These are phyloP conservation scores for Chlorodrepanis virens DNA, from an alignment of 2,113 vertebrate genomes.

Conservation along the genomic window DNA sequence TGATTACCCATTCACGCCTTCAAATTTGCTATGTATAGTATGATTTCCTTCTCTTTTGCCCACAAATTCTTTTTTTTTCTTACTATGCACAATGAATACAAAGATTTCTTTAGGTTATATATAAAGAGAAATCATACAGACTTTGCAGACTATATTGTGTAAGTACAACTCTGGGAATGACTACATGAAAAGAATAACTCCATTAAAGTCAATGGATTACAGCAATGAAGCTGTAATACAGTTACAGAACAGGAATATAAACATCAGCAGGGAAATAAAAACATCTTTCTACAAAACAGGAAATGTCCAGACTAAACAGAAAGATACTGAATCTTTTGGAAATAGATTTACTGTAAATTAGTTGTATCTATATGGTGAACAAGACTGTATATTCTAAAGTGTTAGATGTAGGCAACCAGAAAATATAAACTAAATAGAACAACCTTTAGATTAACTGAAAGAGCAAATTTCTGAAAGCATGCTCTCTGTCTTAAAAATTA, in stretches of 20 bases:
- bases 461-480: background rate
- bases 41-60: background rate
- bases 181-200: background rate
- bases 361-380: background rate
- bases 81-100: background rate
- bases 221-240: background rate
- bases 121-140: background rate
- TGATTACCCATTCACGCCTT: background rate
- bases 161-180: background rate
- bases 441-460: background rate
- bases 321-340: background rate
- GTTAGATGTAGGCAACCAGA: background rate
- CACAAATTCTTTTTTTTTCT: background rate
- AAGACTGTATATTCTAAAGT: background rate
- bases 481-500: background rate
- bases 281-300: background rate
- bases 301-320: background rate
- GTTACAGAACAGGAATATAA: background rate
- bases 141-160: background rate
- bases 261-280: background rate
- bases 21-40: background rate
- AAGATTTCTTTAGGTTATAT: background rate
- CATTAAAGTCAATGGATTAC: background rate
- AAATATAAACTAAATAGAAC: background rate
- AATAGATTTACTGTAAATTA: background rate